phyloP scores from a whole-genome alignment of 1,140 invertebrate genomes.

The Drosophila ambigua region DNA sequence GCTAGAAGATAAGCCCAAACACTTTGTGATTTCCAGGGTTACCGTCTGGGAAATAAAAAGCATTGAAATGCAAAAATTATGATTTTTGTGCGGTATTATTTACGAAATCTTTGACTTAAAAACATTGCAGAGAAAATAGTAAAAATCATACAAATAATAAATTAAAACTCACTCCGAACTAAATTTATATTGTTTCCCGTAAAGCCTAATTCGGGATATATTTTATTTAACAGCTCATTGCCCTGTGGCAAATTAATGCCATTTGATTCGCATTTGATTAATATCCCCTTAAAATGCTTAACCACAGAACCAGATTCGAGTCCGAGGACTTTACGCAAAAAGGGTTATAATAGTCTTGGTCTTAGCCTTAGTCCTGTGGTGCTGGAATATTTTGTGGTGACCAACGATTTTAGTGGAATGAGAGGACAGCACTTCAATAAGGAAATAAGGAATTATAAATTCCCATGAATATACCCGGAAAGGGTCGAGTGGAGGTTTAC shows the following conservation, averaged over 20 bases:
- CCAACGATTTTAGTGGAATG: slow-evolving; percentile 14
- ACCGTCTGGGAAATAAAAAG: too few relatives aligned
- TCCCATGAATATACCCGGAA: slow-evolving; percentile 24
- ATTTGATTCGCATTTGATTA: neutral
- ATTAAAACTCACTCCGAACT: neutral
- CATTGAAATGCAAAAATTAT: too few relatives aligned
- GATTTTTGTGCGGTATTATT: too few relatives aligned
- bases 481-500: slow-evolving; percentile 8
- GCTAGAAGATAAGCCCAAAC: too few relatives aligned
- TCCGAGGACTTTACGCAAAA: slow-evolving; percentile 8
- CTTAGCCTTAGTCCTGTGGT: slow-evolving; percentile 14
- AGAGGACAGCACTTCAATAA: slow-evolving; percentile 43
- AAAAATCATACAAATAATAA: neutral
- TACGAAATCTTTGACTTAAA: too few relatives aligned
- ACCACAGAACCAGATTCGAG: neutral
- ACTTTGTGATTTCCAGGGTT: too few relatives aligned
- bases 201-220: too few relatives aligned
- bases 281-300: slow-evolving; percentile 18
- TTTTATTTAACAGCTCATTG: too few relatives aligned
- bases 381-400: slow-evolving; percentile 43
- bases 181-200: too few relatives aligned
- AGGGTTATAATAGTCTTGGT: slow-evolving; percentile 49
- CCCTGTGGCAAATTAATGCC: slow-evolving; percentile 39
- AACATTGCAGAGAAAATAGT: neutral
- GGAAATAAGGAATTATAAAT: slow-evolving; percentile 39